phyloP scores from a whole-genome alignment of 1,140 invertebrate species.

The Agrypnia vestita region DNA sequence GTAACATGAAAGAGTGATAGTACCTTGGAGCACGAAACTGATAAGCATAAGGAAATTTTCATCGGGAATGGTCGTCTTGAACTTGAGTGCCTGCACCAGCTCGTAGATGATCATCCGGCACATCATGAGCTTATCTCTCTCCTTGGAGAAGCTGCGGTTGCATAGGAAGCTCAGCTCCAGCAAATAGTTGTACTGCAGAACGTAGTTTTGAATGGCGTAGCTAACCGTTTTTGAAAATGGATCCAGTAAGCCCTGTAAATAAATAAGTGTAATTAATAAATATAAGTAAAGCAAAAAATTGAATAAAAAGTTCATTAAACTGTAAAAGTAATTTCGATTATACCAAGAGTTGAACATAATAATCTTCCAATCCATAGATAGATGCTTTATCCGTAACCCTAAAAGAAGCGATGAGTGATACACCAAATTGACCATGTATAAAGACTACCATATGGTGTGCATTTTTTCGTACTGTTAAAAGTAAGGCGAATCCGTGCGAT shows the following conservation, averaged over 20 bases:
- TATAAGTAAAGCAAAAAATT: too few relatives aligned
- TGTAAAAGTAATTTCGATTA: too few relatives aligned
- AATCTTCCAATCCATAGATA: too few relatives aligned
- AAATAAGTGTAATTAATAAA: too few relatives aligned
- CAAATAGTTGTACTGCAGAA: conserved; percentile 88
- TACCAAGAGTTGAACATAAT: too few relatives aligned
- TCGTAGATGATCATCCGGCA: conserved; percentile 94
- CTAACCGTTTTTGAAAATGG: conserved; percentile 97
- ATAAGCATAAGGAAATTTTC: conserved; percentile 94
- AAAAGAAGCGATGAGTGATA: too few relatives aligned
- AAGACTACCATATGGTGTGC: too few relatives aligned
- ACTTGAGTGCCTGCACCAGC: conserved; percentile 95
- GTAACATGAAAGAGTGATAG: background rate
- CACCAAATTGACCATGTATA: too few relatives aligned
- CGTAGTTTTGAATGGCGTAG: conserved; percentile 90
- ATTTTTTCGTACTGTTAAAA: too few relatives aligned
- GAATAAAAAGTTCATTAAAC: too few relatives aligned
- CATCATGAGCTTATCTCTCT: conserved; percentile 94
- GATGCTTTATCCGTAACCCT: too few relatives aligned
- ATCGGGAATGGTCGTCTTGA: conserved; percentile 94
- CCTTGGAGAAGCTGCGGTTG: conserved; percentile 89
- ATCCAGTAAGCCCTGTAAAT: conserved; percentile 80
- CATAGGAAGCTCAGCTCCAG: conserved; percentile 93
- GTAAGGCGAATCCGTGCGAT: too few relatives aligned
- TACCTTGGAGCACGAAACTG: conserved; percentile 86